These are phyloP conservation scores for Epinephelus cyanopodus DNA, from an alignment of 2,113 vertebrate genomes.

Conservation along the genomic window DNA sequence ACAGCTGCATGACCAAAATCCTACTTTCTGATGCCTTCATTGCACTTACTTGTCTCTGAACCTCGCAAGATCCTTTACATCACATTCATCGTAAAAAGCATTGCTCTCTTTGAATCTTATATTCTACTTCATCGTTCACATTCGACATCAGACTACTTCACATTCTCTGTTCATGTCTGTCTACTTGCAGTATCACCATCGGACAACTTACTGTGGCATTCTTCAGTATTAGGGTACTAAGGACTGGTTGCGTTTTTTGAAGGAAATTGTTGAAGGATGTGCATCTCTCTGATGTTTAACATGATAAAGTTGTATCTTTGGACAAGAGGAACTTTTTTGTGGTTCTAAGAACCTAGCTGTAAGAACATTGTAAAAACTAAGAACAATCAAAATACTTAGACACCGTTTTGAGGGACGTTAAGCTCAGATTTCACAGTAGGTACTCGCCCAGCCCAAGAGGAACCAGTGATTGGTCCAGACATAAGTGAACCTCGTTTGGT, in stretches of 20 bases:
- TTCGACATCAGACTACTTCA: constrained; percentile 17
- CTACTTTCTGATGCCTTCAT: not conserved
- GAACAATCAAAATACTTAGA: too few species aligned
- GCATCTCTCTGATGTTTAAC: not conserved
- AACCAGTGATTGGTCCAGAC: too few species aligned
- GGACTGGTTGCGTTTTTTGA: not conserved
- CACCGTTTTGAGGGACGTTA: too few species aligned
- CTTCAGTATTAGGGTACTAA: not conserved
- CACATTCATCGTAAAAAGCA: not conserved
- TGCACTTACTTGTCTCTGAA: constrained; percentile 14
- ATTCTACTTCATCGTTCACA: constrained; percentile 22
- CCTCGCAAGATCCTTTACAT: constrained; percentile 5
- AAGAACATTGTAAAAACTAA: too few species aligned
- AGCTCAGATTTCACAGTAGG: too few species aligned
- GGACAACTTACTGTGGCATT: constrained; percentile 63
- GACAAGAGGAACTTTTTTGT: not conserved
- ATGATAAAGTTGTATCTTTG: not conserved
- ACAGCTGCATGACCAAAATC: not conserved
- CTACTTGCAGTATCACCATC: constrained; percentile 55
- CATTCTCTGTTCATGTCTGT: constrained; percentile 34
- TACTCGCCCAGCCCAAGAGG: too few species aligned
- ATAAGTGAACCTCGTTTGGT: too few species aligned
- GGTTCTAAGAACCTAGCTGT: too few species aligned
- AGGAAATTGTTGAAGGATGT: constrained; percentile 30
- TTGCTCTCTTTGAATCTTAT: not conserved